Percentiles rank a stretch among this genome's conserved stretches.
These are phyloP conservation scores for Didymodactylos carnosus DNA, from an alignment of 2,888 invertebrate species.

Conservation along the genomic window DNA sequence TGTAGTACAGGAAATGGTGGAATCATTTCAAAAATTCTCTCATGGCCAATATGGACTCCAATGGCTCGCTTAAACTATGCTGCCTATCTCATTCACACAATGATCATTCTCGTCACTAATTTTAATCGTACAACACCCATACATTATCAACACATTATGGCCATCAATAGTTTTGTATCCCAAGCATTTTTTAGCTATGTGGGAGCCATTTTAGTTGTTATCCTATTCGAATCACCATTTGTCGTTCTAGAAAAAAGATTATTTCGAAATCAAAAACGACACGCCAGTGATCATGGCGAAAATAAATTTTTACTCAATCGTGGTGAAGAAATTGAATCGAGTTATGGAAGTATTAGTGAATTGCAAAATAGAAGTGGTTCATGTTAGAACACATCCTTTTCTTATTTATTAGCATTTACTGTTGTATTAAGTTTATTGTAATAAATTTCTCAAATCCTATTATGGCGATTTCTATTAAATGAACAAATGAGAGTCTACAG, in stretches of 20 bases:
- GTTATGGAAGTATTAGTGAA: too few species aligned
- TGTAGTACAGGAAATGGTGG: background rate
- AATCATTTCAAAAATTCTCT: background rate
- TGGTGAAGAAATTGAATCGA: too few species aligned
- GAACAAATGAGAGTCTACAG: too few species aligned
- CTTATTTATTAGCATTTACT: too few species aligned
- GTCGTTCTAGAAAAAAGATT: background rate
- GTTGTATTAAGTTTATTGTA: too few species aligned
- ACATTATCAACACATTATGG: background rate
- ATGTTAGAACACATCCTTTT: too few species aligned
- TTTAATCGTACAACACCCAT: background rate
- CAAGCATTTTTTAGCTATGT: background rate
- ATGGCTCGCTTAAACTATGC: conserved; percentile 6
- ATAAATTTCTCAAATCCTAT: too few species aligned
- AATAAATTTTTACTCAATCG: too few species aligned
- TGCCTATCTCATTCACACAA: conserved; percentile 4
- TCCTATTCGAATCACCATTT: conserved; percentile 4
- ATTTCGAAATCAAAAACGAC: too few species aligned
- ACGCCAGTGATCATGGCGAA: too few species aligned
- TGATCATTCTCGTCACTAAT: background rate
- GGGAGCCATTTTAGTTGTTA: background rate
- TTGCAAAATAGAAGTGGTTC: too few species aligned
- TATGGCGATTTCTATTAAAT: too few species aligned
- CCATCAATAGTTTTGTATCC: background rate
- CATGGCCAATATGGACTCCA: conserved; percentile 3